A percentile compares a stretch with the other conserved stretches of the same genome.
Conservation (phyloP, 2,113 vertebrate species). For the Chelonoidis abingdonii region DNA sequence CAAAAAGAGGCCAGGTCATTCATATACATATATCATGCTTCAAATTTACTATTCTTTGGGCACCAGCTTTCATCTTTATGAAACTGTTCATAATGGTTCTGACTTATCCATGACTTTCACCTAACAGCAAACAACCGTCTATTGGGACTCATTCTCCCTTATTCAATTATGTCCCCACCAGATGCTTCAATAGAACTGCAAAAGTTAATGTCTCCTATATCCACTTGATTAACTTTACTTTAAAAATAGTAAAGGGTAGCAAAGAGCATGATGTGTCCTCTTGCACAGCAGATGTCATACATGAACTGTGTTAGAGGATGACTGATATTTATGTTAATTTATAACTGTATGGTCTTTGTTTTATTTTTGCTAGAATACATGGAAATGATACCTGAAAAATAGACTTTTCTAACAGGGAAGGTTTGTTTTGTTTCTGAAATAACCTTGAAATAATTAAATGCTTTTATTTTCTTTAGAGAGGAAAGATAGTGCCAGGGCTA, state of each 20-base stretch:
- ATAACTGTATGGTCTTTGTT: background rate
- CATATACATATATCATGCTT: background rate
- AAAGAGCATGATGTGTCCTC: background rate
- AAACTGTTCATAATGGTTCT: slow-evolving; percentile 33
- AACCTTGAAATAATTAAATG: background rate
- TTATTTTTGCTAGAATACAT: background rate
- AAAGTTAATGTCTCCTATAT: slow-evolving; percentile 26
- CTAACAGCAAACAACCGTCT: background rate
- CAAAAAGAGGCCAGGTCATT: background rate
- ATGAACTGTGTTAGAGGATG: background rate
- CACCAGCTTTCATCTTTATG: background rate
- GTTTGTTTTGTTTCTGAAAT: background rate
- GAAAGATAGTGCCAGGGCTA: background rate
- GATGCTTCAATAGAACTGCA: slow-evolving; percentile 27
- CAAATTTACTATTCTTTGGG: background rate
- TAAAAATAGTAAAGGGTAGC: background rate
- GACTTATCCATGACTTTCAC: slow-evolving; percentile 50
- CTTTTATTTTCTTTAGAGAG: background rate
- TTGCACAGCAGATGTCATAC: background rate
- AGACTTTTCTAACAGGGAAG: background rate
- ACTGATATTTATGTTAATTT: slow-evolving; percentile 16
- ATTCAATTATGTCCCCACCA: background rate
- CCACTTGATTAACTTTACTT: slow-evolving; percentile 38
- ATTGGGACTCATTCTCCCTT: slow-evolving; percentile 36
- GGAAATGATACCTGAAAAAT: background rate